Percentiles rank a stretch among this genome's conserved stretches.
Evolutionary conservation across 2,888 invertebrate genomes (phyloP).

Genomic region (Sclerodermus sp.): DNA sequence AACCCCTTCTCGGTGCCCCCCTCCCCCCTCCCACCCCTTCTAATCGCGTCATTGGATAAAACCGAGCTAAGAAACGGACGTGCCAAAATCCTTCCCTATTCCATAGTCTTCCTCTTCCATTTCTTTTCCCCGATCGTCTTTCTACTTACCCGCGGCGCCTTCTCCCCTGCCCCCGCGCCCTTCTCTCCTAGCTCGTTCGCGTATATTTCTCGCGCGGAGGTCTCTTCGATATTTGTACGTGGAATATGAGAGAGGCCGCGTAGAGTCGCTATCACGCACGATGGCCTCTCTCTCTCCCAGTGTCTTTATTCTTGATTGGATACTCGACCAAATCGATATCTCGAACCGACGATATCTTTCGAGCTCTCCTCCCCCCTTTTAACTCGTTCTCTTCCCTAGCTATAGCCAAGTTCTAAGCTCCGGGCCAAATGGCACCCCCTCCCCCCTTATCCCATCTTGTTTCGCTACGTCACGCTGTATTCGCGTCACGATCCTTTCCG

Average conservation of each 20-base stretch:
- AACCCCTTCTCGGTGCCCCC: too few species aligned
- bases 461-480: slow-evolving; percentile 8
- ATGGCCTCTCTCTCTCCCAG: slow-evolving; percentile 18
- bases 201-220: too few species aligned
- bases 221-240: not conserved
- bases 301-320: slow-evolving; percentile 35
- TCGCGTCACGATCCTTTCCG: slow-evolving; percentile 13
- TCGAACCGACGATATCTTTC: not conserved
- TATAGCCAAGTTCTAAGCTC: not conserved
- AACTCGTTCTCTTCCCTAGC: not conserved
- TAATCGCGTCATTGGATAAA: too few species aligned
- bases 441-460: slow-evolving; percentile 12
- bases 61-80: too few species aligned
- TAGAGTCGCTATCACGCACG: slow-evolving; percentile 15
- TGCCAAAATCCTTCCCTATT: too few species aligned
- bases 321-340: slow-evolving; percentile 30
- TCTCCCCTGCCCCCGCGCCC: too few species aligned
- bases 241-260: not conserved
- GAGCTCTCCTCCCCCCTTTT: slow-evolving; percentile 1
- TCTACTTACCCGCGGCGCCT: too few species aligned
- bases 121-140: too few species aligned
- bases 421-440: slow-evolving; percentile 9
- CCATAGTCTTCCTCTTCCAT: not conserved
- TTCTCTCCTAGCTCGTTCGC: too few species aligned
- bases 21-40: not conserved